Evolutionary conservation across 2,888 invertebrate species (phyloP), one percentile per base, ranked within the genome.

Genomic region (Dryococelus australis): DNA sequence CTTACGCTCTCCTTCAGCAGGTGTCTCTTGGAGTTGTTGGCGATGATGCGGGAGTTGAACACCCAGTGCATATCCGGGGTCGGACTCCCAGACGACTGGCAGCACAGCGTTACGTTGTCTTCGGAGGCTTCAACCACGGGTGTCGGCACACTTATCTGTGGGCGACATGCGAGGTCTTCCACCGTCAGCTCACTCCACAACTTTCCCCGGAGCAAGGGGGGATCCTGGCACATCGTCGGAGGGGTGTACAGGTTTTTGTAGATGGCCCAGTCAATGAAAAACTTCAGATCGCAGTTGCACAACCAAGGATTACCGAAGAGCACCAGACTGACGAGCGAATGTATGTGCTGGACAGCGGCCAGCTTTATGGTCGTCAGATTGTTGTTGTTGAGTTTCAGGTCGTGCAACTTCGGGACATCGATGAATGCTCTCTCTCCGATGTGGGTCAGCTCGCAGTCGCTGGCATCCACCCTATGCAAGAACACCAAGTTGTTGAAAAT

Each of bases 241-340:
- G 95, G 94, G 0, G 96, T 96, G 90, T 97, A 96, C 27, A 98
- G 93, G 87, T 96, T 96, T 88, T 94, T 94, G 88, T 94, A 94
- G 27, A 91, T 90, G n/a, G 95, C 95, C 94, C 96, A 97, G 91
- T 97, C 95, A 84, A 97, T 95, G 89, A 98, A 96, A 27, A 94
- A 94, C 91, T 96, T 95, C 87, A 98, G 93, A 89, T 96, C 95
- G 91, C 98, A 98, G 91, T 98, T 97, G 91, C 98, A 98, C 88
- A 96, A 94, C 98, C 98, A 98, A 0, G 96, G 96, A 91, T 98
- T 98, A 88, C 96, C 95, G 89, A 95, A 95, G 0, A 98, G 93
- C 87, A 96, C 96, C 81, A 98, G 93, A 90, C 96, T 96, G 43
- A 95, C 94, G 86, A 98, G 92, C 16, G 35, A 35, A 43, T 92